A percentile compares a stretch with the other conserved stretches of the same genome.
Evolutionary conservation across 2,888 invertebrate genomes (phyloP).

Genomic region (Digitonthophagus gazella): DNA sequence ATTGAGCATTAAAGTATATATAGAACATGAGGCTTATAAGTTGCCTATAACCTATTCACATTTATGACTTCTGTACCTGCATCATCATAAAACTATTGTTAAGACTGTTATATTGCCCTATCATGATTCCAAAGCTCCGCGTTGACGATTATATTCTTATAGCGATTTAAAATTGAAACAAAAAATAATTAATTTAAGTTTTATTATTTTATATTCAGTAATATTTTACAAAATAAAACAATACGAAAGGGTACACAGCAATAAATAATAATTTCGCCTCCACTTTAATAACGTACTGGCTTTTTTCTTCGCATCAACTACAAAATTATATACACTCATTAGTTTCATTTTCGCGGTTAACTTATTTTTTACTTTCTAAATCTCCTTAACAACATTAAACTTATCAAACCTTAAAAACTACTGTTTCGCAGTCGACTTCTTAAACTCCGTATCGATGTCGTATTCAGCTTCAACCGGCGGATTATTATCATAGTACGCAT

Average conservation of each 20-base stretch:
- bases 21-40: too few species aligned
- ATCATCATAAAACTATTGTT: too few species aligned
- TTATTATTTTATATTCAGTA: not conserved
- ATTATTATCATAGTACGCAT: constrained; percentile 73
- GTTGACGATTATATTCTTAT: too few species aligned
- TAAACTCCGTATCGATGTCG: constrained; percentile 57
- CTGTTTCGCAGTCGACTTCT: constrained; percentile 51
- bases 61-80: too few species aligned
- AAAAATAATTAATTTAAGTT: not conserved
- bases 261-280: not conserved
- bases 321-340: not conserved
- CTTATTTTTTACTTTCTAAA: too few species aligned
- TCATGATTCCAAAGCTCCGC: too few species aligned
- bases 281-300: not conserved
- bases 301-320: not conserved
- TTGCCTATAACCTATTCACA: too few species aligned
- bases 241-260: not conserved
- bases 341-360: too few species aligned
- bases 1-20: too few species aligned
- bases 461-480: constrained; percentile 45
- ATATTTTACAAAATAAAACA: not conserved
- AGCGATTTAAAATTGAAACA: not conserved
- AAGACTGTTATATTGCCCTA: too few species aligned
- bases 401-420: constrained; percentile 4
- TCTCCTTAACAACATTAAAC: not conserved